Base-by-base conservation (phyloP, 2,113 vertebrate genomes). In the Zapornia atra region DNA sequence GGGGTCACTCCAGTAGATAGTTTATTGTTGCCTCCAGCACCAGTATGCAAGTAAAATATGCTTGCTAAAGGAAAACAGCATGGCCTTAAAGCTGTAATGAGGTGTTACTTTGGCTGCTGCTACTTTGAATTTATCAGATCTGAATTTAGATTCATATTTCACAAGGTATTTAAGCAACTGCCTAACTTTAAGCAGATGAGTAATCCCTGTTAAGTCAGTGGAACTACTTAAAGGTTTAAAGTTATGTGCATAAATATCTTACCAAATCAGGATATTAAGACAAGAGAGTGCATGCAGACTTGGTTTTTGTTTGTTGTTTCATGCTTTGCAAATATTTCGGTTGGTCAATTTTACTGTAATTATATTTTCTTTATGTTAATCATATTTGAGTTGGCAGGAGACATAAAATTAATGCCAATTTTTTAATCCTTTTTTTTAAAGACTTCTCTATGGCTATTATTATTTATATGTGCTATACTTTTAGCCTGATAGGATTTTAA, bases 131-230 rank as follows among this genome's bases (percentile, higher is more conserved):
- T 90, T 90, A 80, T 88, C 87, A 92, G 87, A 88, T 95, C 64
- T 88, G 82, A 80, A 85, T 92, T 95, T 57, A 77, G 90, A 77
- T 73, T 48, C 31, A 25, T 90, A 63, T 94, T 97, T 86, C 92
- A 77, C 68, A 31, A 83, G 33, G 51, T 86, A 66, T 80, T 94
- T 93, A 94, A 92, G 60, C 75, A 83, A 57, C 66, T 88, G 66
- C 59, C 71, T 91, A 94, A 85, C 70, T 76, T 93, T 73, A 82
- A 96, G 79, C 87, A 73, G 64, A 86, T 86, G 79, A 93, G 85
- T 90, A 96, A 88, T 94, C 85, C 90, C 42, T 95, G 40, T 90
- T 85, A 96, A 96, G 64, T 96, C 87, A 66, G 56, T 92, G 71
- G 42, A 86, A 83, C 94, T 88, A 70, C 90, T 94, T 94, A 70